Base-by-base conservation (phyloP, 2,113 vertebrate species). In the Pachycephala philippinensis region DNA sequence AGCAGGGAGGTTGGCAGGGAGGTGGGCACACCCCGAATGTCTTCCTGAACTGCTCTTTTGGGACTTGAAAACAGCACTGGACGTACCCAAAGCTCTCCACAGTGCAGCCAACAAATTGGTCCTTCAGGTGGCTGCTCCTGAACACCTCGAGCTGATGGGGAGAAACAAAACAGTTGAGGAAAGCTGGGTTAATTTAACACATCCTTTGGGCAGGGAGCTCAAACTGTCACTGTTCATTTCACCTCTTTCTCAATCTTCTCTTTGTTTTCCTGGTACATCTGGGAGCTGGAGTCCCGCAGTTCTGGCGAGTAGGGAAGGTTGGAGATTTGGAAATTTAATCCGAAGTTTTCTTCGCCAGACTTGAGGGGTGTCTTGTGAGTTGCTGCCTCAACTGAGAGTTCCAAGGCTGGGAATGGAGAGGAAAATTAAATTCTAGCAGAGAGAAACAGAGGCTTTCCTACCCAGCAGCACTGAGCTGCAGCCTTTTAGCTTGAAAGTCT, bases 71-170 rank as follows among this genome's bases (percentile, higher is more conserved):
- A 42, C 75, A 30, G 27, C n/a, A 5, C 18, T 60, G 71, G 60
- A 96, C 97, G 3, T 90, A 98, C 98, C 98, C 97, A 79, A 98
- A 97, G 9, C 79, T 95, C 70, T 93, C 56, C 26, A 98, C 88
- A 7, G 94, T 83, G 61, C 98, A 98, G 56, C 90, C 90, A 15
- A 30, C 40, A 35, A 98, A 98, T 17, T 33, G 68, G 4, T 59
- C 70, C 92, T 77, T 93, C 35, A 98, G 79, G 66, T 10, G 95
- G 89, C 97, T 95, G 13, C 50, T 97, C 71, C 27, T 80, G 92
- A 98, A 97, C 3, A 92, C 61, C 2, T 96, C 69, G 49, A 98
- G 98, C 98, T 98, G 95, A 31, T 88, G 87, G 77, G 91, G 52
- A 94, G 33, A 60, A 65, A 26, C 20, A 75, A n/a, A 93, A 59